phyloP scores from a whole-genome alignment of 1,140 invertebrate genomes.

The Saxidomus purpurata region DNA sequence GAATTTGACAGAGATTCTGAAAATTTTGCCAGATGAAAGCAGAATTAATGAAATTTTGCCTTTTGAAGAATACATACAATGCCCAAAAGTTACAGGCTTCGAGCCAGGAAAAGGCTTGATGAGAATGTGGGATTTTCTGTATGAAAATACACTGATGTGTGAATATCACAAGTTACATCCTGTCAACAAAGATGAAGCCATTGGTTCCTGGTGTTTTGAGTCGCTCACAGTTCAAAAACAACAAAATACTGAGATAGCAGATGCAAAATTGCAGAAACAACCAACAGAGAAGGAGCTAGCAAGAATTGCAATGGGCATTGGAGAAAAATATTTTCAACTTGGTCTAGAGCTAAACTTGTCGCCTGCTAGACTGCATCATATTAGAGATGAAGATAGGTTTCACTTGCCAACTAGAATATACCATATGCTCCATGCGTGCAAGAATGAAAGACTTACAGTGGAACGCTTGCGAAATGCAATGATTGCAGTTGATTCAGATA shows the following conservation, averaged over 20 bases:
- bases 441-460: background rate
- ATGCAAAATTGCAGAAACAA: background rate
- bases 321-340: slow-evolving; percentile 13
- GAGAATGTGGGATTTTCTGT: slow-evolving; percentile 40
- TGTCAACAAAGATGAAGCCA: background rate
- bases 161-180: background rate
- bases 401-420: slow-evolving; percentile 8
- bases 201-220: slow-evolving; percentile 12
- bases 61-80: slow-evolving; percentile 54
- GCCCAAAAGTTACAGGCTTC: background rate
- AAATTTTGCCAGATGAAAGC: slow-evolving; percentile 7
- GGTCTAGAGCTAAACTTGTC: background rate
- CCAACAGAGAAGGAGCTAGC: slow-evolving; percentile 2
- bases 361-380: background rate
- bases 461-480: background rate
- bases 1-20: background rate
- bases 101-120: background rate
- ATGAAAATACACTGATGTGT: background rate
- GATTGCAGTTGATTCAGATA: background rate
- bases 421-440: background rate
- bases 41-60: background rate
- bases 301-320: background rate
- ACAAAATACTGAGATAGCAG: background rate
- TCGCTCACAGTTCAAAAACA: slow-evolving; percentile 5
- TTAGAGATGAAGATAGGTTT: background rate